Percentiles rank a stretch among this genome's conserved stretches.
phyloP scores from a whole-genome alignment of 37 sponge, comb jelly and placozoan genomes.

The Bolinopsis microptera region DNA sequence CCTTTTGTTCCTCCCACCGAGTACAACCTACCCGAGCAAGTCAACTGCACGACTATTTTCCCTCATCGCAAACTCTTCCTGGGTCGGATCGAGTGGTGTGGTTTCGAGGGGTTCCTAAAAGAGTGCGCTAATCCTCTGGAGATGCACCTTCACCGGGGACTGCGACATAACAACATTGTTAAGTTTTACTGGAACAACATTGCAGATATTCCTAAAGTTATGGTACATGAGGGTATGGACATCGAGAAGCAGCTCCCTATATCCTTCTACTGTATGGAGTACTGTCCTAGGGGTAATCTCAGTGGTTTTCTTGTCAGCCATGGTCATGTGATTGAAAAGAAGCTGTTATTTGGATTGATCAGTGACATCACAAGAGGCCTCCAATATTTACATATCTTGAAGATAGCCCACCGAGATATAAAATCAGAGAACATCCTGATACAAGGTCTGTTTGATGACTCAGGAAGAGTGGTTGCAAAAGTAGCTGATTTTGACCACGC shows the following conservation, averaged over 20 bases:
- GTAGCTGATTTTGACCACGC: constrained; percentile 63
- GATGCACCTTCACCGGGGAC: constrained; percentile 20
- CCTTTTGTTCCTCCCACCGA: background rate
- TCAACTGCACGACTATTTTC: background rate
- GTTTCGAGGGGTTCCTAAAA: background rate
- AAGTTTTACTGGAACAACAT: constrained; percentile 6
- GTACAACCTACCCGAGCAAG: background rate
- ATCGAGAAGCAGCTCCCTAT: background rate
- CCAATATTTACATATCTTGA: background rate
- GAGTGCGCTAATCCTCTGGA: constrained; percentile 44
- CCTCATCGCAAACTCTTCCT: constrained; percentile 2
- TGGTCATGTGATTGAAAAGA: background rate
- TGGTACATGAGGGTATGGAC: background rate
- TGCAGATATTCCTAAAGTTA: background rate
- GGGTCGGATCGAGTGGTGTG: constrained; percentile 1
- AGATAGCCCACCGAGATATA: constrained; percentile 39
- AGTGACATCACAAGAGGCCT: background rate
- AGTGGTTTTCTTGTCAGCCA: background rate
- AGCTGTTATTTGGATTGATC: background rate
- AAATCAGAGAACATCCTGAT: constrained; percentile 35
- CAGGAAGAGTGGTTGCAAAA: background rate
- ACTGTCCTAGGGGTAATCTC: background rate
- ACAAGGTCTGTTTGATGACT: background rate
- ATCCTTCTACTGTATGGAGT: constrained; percentile 64
- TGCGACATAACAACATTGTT: constrained; percentile 23